Percentiles rank a stretch among this genome's conserved stretches.
These are phyloP conservation scores for Scomber scombrus DNA, from an alignment of 2,113 vertebrate genomes.

Conservation along the genomic window DNA sequence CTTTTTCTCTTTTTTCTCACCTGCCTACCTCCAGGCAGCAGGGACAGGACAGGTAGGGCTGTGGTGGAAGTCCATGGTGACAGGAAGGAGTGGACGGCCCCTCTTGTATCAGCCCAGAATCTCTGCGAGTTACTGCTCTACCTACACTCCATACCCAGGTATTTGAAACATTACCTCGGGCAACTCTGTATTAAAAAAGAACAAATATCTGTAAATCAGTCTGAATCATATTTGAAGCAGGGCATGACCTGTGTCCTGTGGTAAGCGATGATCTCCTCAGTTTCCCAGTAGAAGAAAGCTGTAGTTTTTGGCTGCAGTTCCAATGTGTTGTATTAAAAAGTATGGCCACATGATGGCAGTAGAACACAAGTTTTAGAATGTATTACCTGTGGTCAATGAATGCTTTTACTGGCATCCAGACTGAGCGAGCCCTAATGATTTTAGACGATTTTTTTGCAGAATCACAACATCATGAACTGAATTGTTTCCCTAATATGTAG, in stretches of 20 bases:
- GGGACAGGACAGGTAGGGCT: constrained; percentile 89
- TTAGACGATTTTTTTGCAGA: neutral
- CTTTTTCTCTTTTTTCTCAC: neutral
- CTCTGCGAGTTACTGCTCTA: constrained; percentile 88
- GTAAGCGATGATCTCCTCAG: neutral
- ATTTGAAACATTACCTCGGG: constrained; percentile 32
- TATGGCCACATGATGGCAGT: constrained; percentile 63
- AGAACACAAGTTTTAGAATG: constrained; percentile 10
- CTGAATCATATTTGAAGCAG: neutral
- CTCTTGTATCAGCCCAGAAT: constrained; percentile 81
- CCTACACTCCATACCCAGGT: constrained; percentile 91
- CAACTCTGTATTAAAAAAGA: neutral
- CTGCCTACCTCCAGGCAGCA: constrained; percentile 84
- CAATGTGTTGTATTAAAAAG: neutral
- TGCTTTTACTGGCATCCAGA: neutral
- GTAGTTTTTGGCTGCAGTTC: neutral
- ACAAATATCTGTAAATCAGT: neutral
- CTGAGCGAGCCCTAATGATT: neutral
- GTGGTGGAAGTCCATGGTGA: constrained; percentile 89
- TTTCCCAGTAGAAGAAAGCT: neutral
- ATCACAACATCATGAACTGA: neutral
- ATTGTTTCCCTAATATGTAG: neutral
- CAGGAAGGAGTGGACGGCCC: constrained; percentile 81
- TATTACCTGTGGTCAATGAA: neutral
- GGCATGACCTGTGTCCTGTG: neutral